Evolutionary conservation across 2,888 invertebrate species (phyloP), one percentile per base, ranked within the genome.

Genomic region (Cosmia pyralina): DNA sequence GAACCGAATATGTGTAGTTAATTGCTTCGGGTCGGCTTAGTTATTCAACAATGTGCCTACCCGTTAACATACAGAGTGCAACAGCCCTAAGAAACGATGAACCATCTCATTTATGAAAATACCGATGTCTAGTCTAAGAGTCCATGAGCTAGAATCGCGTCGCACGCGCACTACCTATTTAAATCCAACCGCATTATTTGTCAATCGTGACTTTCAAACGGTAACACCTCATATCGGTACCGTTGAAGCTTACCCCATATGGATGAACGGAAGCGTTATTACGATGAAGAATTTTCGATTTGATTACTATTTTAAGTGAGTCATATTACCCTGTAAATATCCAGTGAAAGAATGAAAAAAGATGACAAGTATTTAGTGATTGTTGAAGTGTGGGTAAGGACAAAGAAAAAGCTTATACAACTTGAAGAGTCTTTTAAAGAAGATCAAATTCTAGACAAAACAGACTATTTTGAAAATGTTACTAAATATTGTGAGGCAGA

Each of bases 251-350:
- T 46, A 70, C 55, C 69, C 44, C 55, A 67, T 72, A 71, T 68
- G 60, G 77, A 67, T 58, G 55, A 71, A 63, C 77, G 81, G 85
- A 81, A 83, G 59, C 55, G 38, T 28, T 65, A 57, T 58, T 65
- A 75, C 82, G 79, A 41, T 52, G 70, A 77, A 66, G 81, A 85
- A 83, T 85, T 67, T 72, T 17, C 28, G 46, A 63, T 69, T 65
- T 60, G 22, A 76, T 22, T 22, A 52, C 22, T 46, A 59, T 72
- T 69, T 53, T 48, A 4, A 50, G 7, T 63, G 58, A 79, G 44
- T 68, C 55, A 68, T 59, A 68, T 22, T 50, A 15, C 15, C 34
- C 52, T 34, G 63, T 55, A 4, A 34, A 44, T 53, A 4, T 46
- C 15, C 13, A 53, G 13, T 28, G 28, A 22, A 19, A 17, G 13